These are phyloP conservation scores for Paralichthys olivaceus DNA, from an alignment of 2,113 vertebrate genomes.

Conservation along the genomic window DNA sequence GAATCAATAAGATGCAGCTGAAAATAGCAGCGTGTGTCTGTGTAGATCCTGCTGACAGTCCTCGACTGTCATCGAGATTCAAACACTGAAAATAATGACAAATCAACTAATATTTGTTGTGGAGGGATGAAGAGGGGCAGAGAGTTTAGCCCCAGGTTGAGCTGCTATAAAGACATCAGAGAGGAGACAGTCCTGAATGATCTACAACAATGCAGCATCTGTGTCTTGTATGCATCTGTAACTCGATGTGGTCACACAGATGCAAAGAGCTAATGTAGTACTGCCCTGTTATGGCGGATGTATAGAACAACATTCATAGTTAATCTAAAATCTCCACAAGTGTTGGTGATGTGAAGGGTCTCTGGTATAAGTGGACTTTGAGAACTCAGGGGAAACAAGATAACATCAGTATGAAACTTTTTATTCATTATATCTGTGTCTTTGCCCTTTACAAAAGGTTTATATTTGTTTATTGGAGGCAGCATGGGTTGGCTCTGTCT, in stretches of 20 bases:
- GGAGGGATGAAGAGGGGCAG: background rate
- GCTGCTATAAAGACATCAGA: background rate
- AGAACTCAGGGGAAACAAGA: background rate
- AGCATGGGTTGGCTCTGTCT: background rate
- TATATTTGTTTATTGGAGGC: background rate
- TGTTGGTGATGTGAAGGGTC: background rate
- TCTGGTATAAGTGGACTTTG: background rate
- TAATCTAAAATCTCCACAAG: background rate
- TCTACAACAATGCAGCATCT: background rate
- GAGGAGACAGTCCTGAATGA: background rate
- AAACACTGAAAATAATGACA: conserved; percentile 24
- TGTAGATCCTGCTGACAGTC: conserved; percentile 35
- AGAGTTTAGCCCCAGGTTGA: conserved; percentile 6
- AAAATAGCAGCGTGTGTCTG: conserved; percentile 49
- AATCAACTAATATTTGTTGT: conserved; percentile 19
- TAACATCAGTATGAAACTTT: background rate
- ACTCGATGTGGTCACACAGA: background rate
- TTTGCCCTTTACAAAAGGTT: background rate
- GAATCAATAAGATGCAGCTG: conserved; percentile 43
- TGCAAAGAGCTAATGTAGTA: no score
- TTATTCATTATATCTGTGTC: background rate
- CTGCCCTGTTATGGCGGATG: background rate
- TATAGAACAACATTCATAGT: background rate
- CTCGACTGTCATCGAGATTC: conserved; percentile 12
- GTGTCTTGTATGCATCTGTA: background rate